phyloP scores from a whole-genome alignment of 2,113 vertebrate species.

The Motacilla tschutschensis region DNA sequence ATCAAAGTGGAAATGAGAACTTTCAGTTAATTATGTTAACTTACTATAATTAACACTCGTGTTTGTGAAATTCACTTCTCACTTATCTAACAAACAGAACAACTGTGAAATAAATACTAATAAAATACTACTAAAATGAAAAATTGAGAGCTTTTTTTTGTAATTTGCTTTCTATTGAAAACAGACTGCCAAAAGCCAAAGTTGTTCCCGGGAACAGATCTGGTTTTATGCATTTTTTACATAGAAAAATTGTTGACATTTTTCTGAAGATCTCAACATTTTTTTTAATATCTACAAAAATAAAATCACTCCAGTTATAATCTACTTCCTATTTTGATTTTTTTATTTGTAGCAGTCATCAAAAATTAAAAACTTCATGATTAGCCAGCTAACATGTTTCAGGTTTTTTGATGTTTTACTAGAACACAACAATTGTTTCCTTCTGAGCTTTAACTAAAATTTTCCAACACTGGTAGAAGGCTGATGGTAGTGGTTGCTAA shows the following conservation, averaged over 20 bases:
- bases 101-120: constrained; percentile 50
- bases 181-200: not conserved
- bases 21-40: constrained; percentile 26
- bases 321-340: not conserved
- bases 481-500: not conserved
- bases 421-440: not conserved
- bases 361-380: not conserved
- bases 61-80: constrained; percentile 22
- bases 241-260: not conserved
- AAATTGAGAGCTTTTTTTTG: not conserved
- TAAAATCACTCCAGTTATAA: not conserved
- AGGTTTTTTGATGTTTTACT: not conserved
- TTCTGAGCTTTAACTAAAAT: not conserved
- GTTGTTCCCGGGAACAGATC: not conserved
- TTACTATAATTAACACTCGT: constrained; percentile 14
- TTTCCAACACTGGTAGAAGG: not conserved
- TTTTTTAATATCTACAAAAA: not conserved
- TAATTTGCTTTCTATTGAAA: not conserved
- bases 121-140: not conserved
- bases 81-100: not conserved
- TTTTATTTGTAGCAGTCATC: not conserved
- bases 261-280: not conserved
- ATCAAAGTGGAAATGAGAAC: constrained; percentile 26
- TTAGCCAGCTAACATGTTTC: not conserved
- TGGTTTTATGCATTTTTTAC: not conserved